Evolutionary conservation across 2,113 vertebrate genomes (phyloP).

Genomic region (Lepisosteus osseus): DNA sequence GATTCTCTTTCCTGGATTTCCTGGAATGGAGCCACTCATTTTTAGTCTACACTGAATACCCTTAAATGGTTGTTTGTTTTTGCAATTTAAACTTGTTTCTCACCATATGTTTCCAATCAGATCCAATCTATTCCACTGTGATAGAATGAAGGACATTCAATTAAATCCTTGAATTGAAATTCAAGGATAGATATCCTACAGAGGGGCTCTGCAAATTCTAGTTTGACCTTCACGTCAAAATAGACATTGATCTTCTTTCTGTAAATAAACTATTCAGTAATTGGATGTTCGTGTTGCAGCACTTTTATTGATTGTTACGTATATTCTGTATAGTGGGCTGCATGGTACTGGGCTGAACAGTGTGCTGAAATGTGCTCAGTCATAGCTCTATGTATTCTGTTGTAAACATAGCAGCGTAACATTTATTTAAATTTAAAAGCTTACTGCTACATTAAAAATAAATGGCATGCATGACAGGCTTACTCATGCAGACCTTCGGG

Average conservation of each 20-base stretch:
- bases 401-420: constrained; percentile 24
- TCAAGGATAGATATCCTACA: neutral
- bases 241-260: constrained; percentile 21
- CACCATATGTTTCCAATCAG: constrained; percentile 37
- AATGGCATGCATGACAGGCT: no score
- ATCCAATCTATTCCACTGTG: constrained; percentile 14
- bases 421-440: constrained; percentile 44
- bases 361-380: constrained; percentile 22
- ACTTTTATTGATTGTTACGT: no score
- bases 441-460: no score
- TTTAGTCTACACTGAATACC: neutral
- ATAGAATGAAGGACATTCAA: constrained; percentile 26
- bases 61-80: constrained; percentile 27
- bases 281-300: neutral
- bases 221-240: constrained; percentile 17
- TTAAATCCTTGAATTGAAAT: constrained; percentile 31
- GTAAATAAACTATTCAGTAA: constrained; percentile 23
- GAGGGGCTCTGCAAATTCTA: neutral
- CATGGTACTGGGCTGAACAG: constrained; percentile 27
- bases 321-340: neutral
- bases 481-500: no score
- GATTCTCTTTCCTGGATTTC: neutral
- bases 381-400: no score
- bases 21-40: constrained; percentile 10
- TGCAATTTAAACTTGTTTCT: constrained; percentile 10